Percentiles rank a stretch among this genome's conserved stretches.
These are phyloP conservation scores for Drosophila repletoides DNA, from an alignment of 1,140 invertebrate genomes.

Conservation along the genomic window DNA sequence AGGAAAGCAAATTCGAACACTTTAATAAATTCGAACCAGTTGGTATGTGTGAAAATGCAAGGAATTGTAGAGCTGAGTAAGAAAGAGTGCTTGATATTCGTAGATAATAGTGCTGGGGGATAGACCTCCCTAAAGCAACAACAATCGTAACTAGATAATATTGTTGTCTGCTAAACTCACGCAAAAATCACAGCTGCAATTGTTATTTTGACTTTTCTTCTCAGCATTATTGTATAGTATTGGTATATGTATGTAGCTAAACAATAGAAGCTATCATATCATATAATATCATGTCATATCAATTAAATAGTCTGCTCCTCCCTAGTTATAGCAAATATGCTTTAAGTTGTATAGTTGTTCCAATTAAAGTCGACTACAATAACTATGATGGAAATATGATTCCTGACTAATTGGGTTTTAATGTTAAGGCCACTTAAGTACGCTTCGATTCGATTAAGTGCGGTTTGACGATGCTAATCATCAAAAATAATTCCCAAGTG, in stretches of 20 bases:
- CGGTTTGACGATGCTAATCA: constrained; percentile 12
- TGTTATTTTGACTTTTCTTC: constrained; percentile 52
- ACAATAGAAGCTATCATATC: constrained; percentile 10
- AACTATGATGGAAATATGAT: constrained; percentile 6
- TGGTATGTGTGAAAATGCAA: constrained; percentile 20
- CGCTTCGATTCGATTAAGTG: constrained; percentile 59
- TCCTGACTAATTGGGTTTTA: constrained; percentile 16
- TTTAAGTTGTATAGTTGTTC: constrained; percentile 5
- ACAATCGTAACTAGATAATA: constrained; percentile 27
- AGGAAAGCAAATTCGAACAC: constrained; percentile 48
- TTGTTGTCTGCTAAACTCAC: constrained; percentile 44
- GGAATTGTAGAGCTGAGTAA: constrained; percentile 19
- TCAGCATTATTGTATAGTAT: constrained; percentile 38
- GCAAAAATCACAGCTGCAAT: constrained; percentile 66
- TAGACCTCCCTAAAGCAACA: constrained; percentile 1
- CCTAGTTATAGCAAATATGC: constrained; percentile 12
- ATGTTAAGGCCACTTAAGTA: constrained; percentile 69
- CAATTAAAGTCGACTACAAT: constrained; percentile 8
- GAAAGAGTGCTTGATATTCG: constrained; percentile 4
- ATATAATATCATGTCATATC: constrained; percentile 20
- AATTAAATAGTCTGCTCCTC: constrained; percentile 4
- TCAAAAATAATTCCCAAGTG: constrained; percentile 3
- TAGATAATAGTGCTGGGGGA: constrained; percentile 24
- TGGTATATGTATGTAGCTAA: constrained; percentile 4
- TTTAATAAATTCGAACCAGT: constrained; percentile 59